A percentile compares a stretch with the other conserved stretches of the same genome.
These are phyloP conservation scores for Archips crataeganus DNA, from an alignment of 2,888 invertebrate species.

Conservation along the genomic window DNA sequence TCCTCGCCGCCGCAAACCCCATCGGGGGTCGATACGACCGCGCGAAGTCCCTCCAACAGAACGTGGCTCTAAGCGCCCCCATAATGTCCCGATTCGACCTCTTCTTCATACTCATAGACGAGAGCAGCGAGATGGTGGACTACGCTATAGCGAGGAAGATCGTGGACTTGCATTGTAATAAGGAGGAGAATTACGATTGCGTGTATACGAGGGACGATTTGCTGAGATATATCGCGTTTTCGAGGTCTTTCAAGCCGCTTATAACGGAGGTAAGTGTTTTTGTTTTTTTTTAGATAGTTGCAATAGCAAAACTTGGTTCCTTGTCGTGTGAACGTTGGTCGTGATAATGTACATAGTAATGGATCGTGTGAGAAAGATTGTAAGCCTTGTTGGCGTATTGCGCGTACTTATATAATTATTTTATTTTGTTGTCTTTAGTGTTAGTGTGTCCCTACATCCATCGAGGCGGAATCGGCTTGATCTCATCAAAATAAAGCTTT, in stretches of 20 bases:
- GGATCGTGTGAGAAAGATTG: too few relatives aligned
- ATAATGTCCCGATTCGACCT: slow-evolving; percentile 99
- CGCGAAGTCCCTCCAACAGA: slow-evolving; percentile 96
- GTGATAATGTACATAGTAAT: too few relatives aligned
- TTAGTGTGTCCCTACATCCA: too few relatives aligned
- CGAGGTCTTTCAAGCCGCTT: slow-evolving; percentile 97
- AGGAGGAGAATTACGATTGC: slow-evolving; percentile 91
- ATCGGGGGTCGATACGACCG: slow-evolving; percentile 98
- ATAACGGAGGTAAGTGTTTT: slow-evolving; percentile 88
- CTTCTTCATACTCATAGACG: slow-evolving; percentile 99
- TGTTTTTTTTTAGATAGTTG: too few relatives aligned
- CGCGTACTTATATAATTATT: too few relatives aligned
- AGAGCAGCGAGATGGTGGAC: slow-evolving; percentile 94
- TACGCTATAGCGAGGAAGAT: slow-evolving; percentile 99
- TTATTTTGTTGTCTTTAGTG: too few relatives aligned
- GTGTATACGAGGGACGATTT: slow-evolving; percentile 96
- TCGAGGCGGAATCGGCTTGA: too few relatives aligned
- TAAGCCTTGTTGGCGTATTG: too few relatives aligned
- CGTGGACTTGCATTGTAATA: slow-evolving; percentile 96
- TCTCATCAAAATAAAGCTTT: too few relatives aligned
- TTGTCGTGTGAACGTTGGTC: too few relatives aligned
- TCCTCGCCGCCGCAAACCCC: slow-evolving; percentile 99
- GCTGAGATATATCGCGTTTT: slow-evolving; percentile 97
- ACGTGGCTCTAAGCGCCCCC: slow-evolving; percentile 96
- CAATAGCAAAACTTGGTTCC: too few relatives aligned